Conservation (phyloP, 2,797 vertebrate species). For the Pipistrellus pipistrellus region DNA sequence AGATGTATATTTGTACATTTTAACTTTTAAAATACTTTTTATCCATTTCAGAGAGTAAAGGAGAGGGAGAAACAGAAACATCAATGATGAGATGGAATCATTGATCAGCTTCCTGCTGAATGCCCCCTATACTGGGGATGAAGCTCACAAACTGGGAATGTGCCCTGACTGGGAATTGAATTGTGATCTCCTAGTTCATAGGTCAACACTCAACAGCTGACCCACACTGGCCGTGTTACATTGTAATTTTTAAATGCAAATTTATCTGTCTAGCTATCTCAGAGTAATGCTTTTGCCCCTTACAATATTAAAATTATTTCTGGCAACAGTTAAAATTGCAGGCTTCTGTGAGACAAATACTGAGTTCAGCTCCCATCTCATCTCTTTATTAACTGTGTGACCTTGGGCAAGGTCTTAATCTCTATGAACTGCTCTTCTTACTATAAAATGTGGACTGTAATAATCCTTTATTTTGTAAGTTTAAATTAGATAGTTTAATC, state of each 20-base stretch:
- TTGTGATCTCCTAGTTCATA: neutral
- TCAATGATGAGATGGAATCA: neutral
- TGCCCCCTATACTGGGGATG: no score
- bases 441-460: neutral
- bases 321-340: constrained; percentile 34
- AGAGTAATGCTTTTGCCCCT: constrained; percentile 26
- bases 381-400: constrained; percentile 22
- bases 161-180: no score
- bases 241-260: constrained; percentile 40
- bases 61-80: neutral
- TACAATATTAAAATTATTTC: constrained; percentile 39
- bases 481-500: constrained; percentile 15
- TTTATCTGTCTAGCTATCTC: neutral
- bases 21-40: constrained; percentile 12
- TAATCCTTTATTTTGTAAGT: neutral
- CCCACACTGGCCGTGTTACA: neutral
- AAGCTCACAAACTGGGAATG: no score
- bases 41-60: neutral
- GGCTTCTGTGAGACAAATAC: neutral
- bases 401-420: neutral
- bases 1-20: neutral
- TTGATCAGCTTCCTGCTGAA: no score
- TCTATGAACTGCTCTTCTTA: neutral
- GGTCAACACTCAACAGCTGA: neutral
- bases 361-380: neutral